These are phyloP conservation scores for Pterophyllum scalare DNA, from an alignment of 2,113 vertebrate species.

Conservation along the genomic window DNA sequence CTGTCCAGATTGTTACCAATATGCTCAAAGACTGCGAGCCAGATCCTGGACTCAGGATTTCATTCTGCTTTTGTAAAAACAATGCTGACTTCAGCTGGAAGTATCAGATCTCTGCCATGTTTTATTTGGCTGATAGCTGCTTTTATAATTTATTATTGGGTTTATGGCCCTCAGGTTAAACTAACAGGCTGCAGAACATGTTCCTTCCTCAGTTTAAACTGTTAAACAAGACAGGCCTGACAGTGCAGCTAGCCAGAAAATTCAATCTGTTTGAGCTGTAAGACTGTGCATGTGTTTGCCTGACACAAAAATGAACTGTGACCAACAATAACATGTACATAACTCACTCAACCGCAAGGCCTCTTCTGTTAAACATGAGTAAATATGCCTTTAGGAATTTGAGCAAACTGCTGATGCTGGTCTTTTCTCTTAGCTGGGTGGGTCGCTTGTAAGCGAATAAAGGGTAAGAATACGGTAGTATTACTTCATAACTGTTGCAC, in stretches of 20 bases:
- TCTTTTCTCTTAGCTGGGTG: not conserved
- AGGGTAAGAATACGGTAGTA: not conserved
- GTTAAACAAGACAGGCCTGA: not conserved
- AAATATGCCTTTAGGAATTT: not conserved
- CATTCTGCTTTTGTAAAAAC: constrained; percentile 18
- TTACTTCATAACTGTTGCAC: not conserved
- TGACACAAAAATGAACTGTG: not conserved
- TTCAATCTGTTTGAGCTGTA: not conserved
- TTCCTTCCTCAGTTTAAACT: not conserved
- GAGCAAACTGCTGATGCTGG: not conserved
- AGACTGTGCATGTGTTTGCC: not conserved
- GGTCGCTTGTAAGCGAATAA: not conserved
- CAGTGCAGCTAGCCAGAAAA: not conserved
- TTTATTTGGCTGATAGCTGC: not conserved
- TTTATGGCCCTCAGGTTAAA: not conserved
- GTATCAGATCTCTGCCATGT: not conserved
- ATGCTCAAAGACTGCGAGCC: constrained; percentile 17
- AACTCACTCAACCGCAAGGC: not conserved
- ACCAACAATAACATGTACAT: not conserved
- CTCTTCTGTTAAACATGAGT: not conserved
- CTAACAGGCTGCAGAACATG: not conserved
- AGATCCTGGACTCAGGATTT: constrained; percentile 18
- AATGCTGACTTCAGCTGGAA: constrained; percentile 4
- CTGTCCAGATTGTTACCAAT: constrained; percentile 34
- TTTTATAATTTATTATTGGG: not conserved